These are phyloP conservation scores for Taphrorychus bicolor DNA, from an alignment of 2,888 invertebrate species.

Conservation along the genomic window DNA sequence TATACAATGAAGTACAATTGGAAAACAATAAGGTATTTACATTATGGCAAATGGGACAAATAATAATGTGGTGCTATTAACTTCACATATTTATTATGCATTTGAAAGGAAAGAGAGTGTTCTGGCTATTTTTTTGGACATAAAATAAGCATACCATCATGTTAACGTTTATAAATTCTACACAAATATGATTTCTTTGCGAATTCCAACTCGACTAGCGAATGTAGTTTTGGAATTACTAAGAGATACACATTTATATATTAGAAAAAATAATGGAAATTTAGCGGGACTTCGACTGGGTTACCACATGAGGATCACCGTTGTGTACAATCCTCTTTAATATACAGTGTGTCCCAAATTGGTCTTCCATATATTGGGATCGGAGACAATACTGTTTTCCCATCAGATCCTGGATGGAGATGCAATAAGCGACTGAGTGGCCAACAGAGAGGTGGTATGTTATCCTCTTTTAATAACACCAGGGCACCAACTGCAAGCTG, in stretches of 20 bases:
- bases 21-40: background rate
- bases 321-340: background rate
- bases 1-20: background rate
- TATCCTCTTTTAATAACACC: no score
- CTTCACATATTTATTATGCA: background rate
- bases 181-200: background rate
- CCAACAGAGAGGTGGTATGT: no score
- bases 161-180: background rate
- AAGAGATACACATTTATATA: background rate
- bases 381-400: no score
- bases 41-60: background rate
- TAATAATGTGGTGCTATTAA: background rate
- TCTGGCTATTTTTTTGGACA: background rate
- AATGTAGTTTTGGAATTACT: background rate
- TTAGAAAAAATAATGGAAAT: background rate
- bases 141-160: background rate
- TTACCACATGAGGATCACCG: no score
- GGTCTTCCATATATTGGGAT: no score
- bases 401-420: no score
- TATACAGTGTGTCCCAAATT: no score
- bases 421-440: no score
- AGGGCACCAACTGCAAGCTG: no score
- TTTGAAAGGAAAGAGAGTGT: background rate
- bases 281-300: background rate
- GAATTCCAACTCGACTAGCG: background rate